Evolutionary conservation across 2,888 invertebrate genomes (phyloP), one percentile per base, ranked within the genome.

Genomic region (Apomyelois bistriatella): DNA sequence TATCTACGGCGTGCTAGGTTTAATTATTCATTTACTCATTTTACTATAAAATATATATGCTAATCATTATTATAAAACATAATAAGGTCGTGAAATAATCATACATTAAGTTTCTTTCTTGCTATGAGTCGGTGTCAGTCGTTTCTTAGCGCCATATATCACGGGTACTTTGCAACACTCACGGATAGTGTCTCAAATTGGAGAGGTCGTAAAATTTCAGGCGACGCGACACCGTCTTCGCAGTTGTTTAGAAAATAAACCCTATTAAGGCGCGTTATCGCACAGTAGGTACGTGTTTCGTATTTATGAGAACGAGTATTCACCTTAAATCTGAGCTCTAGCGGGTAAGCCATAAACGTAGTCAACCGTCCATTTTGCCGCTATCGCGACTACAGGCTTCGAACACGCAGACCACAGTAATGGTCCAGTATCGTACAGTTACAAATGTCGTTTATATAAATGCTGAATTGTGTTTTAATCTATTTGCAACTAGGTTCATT

Each of bases 361-460:
- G 85, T 84, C 87, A 88, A 87, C 85, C 89, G 85, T 87, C 81
- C 86, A 86, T 90, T 89, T 89, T 84, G 83, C 81, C 76, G 76
- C 84, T 87, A 86, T 88, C 87, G 81, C 77, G 72, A 74, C 81
- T 81, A 79, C 79, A 76, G 75, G 71, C 80, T 66, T 71, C 71
- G 70, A 73, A 85, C 89, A 89, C 86, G 89, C 83, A 88, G 79
- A 62, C 74, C 76, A 70, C 64, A 59, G 58, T 58, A 62, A 42
- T 52, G 53, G 40, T 22, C 16, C 36, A 58, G 37, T 53, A 12
- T 36, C 48, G 63, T 70, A 61, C 22, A 17, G 62, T 16, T 59
- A 12, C 67, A 80, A 71, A 56, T 0, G 46, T 54, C 28, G 17
- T 0, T 1, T 3, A 1, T 5, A 0, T 35, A 1, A 22, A 53